Evolutionary conservation across 1,140 invertebrate genomes (phyloP).

Genomic region (Microplitis demolitor): DNA sequence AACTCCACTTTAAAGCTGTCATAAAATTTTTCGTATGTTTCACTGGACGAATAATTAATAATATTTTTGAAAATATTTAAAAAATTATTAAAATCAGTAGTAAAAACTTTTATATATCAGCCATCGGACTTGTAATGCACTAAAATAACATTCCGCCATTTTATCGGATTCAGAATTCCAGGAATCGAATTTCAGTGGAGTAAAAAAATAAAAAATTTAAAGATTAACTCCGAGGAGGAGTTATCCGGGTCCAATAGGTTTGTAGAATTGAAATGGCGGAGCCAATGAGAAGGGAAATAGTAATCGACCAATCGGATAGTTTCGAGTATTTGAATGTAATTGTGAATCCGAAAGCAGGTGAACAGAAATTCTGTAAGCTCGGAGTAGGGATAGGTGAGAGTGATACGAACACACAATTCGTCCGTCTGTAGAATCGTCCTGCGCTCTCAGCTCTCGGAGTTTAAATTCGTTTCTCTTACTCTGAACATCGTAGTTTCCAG

Average conservation of each 20-base stretch:
- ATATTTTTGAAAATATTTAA: too few relatives aligned
- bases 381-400: neutral
- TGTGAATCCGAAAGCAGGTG: conserved; percentile 37
- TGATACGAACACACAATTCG: conserved; percentile 4
- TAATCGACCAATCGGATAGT: conserved; percentile 41
- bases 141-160: too few relatives aligned
- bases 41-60: too few relatives aligned
- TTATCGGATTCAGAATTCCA: neutral
- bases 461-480: conserved; percentile 47
- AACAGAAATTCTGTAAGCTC: neutral
- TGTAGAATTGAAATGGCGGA: neutral
- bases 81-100: too few relatives aligned
- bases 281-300: conserved; percentile 32
- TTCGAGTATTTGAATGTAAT: conserved; percentile 50
- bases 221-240: conserved; percentile 9
- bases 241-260: neutral
- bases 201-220: neutral
- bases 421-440: conserved; percentile 34
- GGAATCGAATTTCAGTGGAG: neutral
- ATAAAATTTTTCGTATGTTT: too few relatives aligned
- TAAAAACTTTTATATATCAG: too few relatives aligned
- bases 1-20: too few relatives aligned
- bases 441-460: conserved; percentile 45
- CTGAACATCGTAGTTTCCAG: conserved; percentile 38
- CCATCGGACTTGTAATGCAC: too few relatives aligned